Conservation (phyloP, 2,888 invertebrate species). For the Synanthedon andrenaeformis region DNA sequence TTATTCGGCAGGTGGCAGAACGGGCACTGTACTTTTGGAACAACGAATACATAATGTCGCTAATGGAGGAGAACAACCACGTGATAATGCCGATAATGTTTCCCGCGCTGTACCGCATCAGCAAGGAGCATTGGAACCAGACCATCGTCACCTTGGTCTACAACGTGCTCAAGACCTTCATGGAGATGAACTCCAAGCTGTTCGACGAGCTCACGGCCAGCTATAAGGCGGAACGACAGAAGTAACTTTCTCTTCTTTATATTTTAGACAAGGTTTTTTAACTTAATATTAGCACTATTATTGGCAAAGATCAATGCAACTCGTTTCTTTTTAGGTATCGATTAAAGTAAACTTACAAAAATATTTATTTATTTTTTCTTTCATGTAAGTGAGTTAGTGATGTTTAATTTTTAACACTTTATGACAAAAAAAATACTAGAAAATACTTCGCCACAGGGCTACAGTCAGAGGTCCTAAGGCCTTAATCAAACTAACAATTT, state of each 20-base stretch:
- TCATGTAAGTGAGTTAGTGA: no score
- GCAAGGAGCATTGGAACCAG: conserved; percentile 99
- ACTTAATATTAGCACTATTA: no score
- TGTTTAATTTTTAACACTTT: no score
- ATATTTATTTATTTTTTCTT: no score
- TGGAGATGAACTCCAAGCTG: conserved; percentile 99
- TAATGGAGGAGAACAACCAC: conserved; percentile 98
- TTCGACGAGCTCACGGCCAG: conserved; percentile 99
- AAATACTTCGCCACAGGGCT: no score
- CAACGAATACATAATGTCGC: conserved; percentile 99
- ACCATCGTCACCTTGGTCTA: conserved; percentile 99
- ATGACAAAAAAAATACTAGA: no score
- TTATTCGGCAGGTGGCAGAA: conserved; percentile 87
- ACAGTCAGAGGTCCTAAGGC: no score
- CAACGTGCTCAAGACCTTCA: conserved; percentile 99
- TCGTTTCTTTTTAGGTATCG: no score
- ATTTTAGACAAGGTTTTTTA: not conserved
- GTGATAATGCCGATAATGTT: conserved; percentile 99
- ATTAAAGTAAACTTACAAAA: no score
- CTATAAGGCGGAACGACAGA: conserved; percentile 99
- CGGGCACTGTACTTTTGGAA: conserved; percentile 99
- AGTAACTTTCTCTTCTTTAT: conserved; percentile 74
- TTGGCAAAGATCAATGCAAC: no score
- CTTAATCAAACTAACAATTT: no score
- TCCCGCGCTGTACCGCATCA: conserved; percentile 97